Percentiles rank a stretch among this genome's conserved stretches.
Evolutionary conservation across 1,140 invertebrate genomes (phyloP).

Genomic region (Lordiphosa collinella): DNA sequence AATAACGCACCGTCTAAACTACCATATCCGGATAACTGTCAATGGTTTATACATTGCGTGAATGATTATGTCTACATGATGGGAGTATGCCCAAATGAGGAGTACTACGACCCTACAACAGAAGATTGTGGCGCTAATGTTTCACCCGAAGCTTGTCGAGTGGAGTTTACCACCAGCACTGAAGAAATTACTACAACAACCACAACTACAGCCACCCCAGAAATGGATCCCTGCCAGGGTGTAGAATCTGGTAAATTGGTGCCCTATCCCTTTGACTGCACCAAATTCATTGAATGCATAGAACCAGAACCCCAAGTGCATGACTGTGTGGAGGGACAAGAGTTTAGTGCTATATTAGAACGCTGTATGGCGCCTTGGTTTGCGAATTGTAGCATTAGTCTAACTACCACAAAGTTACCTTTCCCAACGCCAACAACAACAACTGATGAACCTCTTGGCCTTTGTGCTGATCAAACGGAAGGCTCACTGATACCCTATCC

Average conservation of each 20-base stretch:
- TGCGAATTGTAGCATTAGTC: conserved; percentile 41
- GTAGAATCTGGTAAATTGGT: conserved; percentile 33
- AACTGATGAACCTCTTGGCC: conserved; percentile 4
- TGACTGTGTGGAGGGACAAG: conserved; percentile 38
- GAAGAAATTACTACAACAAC: conserved; percentile 1
- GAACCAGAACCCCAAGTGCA: conserved; percentile 21
- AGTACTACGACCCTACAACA: conserved; percentile 50
- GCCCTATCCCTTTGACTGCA: conserved; percentile 59
- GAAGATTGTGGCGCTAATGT: conserved; percentile 35
- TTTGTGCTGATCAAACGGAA: conserved; percentile 20
- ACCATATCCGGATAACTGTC: conserved; percentile 43
- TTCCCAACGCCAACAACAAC: conserved; percentile 6
- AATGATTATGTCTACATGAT: conserved; percentile 56
- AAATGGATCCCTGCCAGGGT: conserved; percentile 33
- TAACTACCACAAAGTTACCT: not conserved
- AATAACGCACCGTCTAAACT: conserved; percentile 13
- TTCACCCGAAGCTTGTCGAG: conserved; percentile 37
- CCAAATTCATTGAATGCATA: conserved; percentile 47
- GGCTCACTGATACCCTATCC: conserved; percentile 45
- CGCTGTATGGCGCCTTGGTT: conserved; percentile 48
- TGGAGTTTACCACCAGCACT: conserved; percentile 1
- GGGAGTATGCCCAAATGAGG: conserved; percentile 23
- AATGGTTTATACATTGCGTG: conserved; percentile 41
- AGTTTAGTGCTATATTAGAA: conserved; percentile 50
- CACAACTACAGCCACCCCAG: not conserved